phyloP scores from a whole-genome alignment of 2,113 vertebrate species.

The Saiga tatarica region DNA sequence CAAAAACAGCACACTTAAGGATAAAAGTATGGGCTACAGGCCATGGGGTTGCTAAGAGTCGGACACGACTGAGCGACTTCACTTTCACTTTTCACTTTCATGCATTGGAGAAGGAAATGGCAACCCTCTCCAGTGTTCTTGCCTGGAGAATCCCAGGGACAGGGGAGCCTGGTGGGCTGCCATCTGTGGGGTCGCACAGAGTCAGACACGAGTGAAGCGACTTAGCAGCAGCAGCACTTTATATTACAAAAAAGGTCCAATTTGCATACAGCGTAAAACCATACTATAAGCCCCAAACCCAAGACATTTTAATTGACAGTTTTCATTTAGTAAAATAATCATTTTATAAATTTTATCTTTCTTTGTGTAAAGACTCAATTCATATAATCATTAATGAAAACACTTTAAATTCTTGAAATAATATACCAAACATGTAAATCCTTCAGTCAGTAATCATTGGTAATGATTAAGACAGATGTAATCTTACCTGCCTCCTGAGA shows the following conservation, averaged over 20 bases:
- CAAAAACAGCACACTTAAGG: not conserved
- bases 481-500: not conserved
- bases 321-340: not conserved
- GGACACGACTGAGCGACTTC: no score
- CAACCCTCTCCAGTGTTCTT: no score
- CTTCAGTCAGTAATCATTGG: not conserved
- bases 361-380: not conserved
- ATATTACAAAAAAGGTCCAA: not conserved
- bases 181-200: no score
- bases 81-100: no score
- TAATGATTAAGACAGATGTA: not conserved
- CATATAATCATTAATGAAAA: constrained; percentile 2
- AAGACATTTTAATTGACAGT: not conserved
- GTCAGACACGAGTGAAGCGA: accelerated
- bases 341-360: not conserved
- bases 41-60: no score
- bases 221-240: not conserved
- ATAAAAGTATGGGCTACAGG: not conserved
- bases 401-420: constrained; percentile 6
- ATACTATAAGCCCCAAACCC: not conserved
- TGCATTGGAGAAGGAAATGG: no score
- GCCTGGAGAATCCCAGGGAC: no score
- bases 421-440: not conserved
- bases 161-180: no score
- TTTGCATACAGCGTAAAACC: not conserved